phyloP scores from a whole-genome alignment of 2,113 vertebrate genomes.

The Octodon degus region DNA sequence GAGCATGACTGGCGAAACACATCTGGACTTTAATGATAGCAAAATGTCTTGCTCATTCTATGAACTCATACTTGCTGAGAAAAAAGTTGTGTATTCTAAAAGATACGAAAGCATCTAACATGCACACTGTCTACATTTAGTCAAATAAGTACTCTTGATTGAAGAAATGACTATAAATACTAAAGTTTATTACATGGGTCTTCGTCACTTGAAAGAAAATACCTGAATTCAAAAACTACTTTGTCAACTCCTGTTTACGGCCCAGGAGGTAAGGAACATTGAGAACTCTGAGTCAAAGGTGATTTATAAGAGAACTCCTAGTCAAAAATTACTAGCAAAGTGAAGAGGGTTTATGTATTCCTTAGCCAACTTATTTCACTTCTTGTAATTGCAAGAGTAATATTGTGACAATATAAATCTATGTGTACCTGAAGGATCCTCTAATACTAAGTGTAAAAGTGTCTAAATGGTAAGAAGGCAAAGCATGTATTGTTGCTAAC shows the following conservation, averaged over 20 bases:
- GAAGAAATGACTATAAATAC: background rate
- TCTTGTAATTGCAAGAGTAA: background rate
- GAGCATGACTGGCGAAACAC: background rate
- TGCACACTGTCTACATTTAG: background rate
- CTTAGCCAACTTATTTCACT: background rate
- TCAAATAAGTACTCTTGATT: constrained; percentile 10
- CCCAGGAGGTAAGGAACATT: background rate
- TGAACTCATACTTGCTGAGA: background rate
- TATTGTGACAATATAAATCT: background rate
- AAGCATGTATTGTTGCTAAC: background rate
- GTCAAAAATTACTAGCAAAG: background rate
- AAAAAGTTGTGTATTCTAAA: background rate
- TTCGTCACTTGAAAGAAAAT: background rate
- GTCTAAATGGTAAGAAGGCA: constrained; percentile 58
- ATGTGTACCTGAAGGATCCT: background rate
- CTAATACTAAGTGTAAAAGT: background rate
- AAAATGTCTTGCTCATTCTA: background rate
- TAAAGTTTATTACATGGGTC: background rate
- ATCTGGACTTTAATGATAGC: background rate
- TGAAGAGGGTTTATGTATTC: background rate
- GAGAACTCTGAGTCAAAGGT: background rate
- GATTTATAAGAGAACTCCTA: background rate
- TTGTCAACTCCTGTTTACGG: background rate
- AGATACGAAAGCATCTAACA: background rate
- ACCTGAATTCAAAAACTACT: background rate